Conservation (phyloP, 1,140 invertebrate genomes). For the Drosophila sechellia region DNA sequence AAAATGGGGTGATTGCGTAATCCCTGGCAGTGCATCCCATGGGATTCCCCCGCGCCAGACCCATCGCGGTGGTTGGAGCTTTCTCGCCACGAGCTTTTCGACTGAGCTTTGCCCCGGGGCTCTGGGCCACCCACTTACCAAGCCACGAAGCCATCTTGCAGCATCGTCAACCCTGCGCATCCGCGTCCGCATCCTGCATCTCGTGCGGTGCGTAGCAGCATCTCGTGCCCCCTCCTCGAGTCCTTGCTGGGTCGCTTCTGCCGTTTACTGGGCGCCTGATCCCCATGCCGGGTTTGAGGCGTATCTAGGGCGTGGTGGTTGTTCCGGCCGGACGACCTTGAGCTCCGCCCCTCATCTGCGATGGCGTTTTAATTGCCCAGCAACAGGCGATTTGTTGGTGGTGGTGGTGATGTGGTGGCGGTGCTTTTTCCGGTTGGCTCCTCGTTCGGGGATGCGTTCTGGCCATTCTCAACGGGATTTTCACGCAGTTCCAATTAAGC, state of each 20-base stretch:
- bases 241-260: slow-evolving; percentile 19
- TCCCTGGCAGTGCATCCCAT: background rate
- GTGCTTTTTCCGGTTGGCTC: background rate
- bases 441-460: slow-evolving; percentile 5
- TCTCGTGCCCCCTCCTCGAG: slow-evolving; percentile 7
- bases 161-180: slow-evolving; percentile 28
- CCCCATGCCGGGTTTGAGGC: slow-evolving; percentile 72
- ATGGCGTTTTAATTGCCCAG: slow-evolving; percentile 53
- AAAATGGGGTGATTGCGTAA: background rate
- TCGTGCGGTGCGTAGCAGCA: slow-evolving; percentile 12
- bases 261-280: slow-evolving; percentile 63
- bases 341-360: background rate
- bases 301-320: slow-evolving; percentile 81
- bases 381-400: slow-evolving; percentile 30
- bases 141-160: slow-evolving; percentile 5
- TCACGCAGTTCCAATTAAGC: slow-evolving; percentile 81
- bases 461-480: slow-evolving; percentile 36
- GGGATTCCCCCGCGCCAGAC: background rate
- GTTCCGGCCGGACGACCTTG: slow-evolving; percentile 37
- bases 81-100: slow-evolving; percentile 11
- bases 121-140: background rate
- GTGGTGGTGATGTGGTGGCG: too few species aligned
- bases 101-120: slow-evolving; percentile 7
- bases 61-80: background rate
- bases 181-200: slow-evolving; percentile 38